Evolutionary conservation across 1,140 invertebrate genomes (phyloP).

Genomic region (Drosophila mojavensis): DNA sequence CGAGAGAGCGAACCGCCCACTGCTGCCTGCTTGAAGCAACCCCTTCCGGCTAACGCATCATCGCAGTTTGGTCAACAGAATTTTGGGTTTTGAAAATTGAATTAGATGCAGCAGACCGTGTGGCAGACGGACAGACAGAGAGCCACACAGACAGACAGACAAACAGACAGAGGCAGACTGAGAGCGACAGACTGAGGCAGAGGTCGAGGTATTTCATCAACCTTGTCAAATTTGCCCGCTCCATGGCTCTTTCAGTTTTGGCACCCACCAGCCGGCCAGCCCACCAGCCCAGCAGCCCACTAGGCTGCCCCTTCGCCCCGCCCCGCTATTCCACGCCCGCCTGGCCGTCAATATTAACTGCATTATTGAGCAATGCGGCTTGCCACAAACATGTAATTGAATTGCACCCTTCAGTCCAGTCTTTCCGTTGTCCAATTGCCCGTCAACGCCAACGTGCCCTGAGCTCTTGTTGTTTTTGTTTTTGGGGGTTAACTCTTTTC

Average conservation of each 20-base stretch:
- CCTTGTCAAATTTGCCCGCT: slow-evolving; percentile 42
- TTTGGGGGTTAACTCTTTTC: slow-evolving; percentile 56
- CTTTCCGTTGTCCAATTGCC: slow-evolving; percentile 31
- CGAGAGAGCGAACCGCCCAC: background rate
- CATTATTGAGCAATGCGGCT: slow-evolving; percentile 81
- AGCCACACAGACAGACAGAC: slow-evolving; percentile 16
- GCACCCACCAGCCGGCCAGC: background rate
- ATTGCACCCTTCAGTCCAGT: slow-evolving; percentile 67
- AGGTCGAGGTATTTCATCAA: slow-evolving; percentile 44
- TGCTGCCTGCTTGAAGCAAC: slow-evolving; percentile 13
- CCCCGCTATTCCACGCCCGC: background rate
- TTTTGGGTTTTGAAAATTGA: slow-evolving; percentile 82
- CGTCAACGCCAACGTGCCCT: slow-evolving; percentile 61
- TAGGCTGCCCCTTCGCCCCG: background rate
- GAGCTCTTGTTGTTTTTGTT: slow-evolving; percentile 40
- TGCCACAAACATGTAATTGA: slow-evolving; percentile 82
- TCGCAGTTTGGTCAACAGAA: slow-evolving; percentile 78
- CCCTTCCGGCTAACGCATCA: slow-evolving; percentile 60
- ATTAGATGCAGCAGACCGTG: slow-evolving; percentile 81
- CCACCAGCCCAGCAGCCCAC: background rate
- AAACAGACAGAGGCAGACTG: no score
- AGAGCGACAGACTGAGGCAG: slow-evolving; percentile 12
- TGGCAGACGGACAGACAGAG: slow-evolving; percentile 42
- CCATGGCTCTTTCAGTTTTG: background rate
- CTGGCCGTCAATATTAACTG: slow-evolving; percentile 76